Evolutionary conservation across 2,888 invertebrate species (phyloP).

Genomic region (Meteorus cinctellus): DNA sequence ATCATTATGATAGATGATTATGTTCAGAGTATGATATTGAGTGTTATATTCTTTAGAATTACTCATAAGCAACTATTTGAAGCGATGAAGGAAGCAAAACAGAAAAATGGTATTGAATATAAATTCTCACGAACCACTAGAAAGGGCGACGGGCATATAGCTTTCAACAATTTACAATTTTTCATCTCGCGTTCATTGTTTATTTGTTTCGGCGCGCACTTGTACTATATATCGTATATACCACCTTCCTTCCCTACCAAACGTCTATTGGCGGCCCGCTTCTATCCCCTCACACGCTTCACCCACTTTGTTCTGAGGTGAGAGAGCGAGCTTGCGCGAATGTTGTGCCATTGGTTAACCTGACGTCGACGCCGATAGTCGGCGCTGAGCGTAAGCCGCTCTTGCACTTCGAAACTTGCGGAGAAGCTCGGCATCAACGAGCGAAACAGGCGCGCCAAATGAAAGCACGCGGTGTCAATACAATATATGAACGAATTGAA

Average conservation of each 20-base stretch:
- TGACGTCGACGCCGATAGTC: slow-evolving; percentile 62
- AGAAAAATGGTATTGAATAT: slow-evolving; percentile 19
- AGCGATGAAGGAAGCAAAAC: neutral
- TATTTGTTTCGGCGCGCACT: slow-evolving; percentile 35
- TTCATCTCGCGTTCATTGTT: slow-evolving; percentile 49
- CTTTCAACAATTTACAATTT: slow-evolving; percentile 46
- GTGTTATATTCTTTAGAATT: too few species aligned
- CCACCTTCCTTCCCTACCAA: neutral
- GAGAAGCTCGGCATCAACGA: slow-evolving; percentile 44
- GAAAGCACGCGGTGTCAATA: slow-evolving; percentile 52
- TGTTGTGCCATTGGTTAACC: slow-evolving; percentile 47
- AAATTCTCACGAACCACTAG: slow-evolving; percentile 5
- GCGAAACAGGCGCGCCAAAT: slow-evolving; percentile 56
- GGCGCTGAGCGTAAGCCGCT: slow-evolving; percentile 66
- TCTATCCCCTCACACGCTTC: slow-evolving; percentile 12
- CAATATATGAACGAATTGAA: neutral
- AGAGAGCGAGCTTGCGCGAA: slow-evolving; percentile 60
- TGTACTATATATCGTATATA: neutral
- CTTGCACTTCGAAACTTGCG: slow-evolving; percentile 53
- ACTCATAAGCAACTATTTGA: neutral
- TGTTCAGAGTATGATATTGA: too few species aligned
- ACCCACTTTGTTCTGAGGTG: slow-evolving; percentile 20
- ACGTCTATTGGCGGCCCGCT: slow-evolving; percentile 12
- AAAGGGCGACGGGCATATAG: neutral
- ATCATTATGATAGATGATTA: too few species aligned